Percentiles rank a stretch among this genome's conserved stretches.
Conservation (phyloP, 2,888 invertebrate species). For the Melieria picta region DNA sequence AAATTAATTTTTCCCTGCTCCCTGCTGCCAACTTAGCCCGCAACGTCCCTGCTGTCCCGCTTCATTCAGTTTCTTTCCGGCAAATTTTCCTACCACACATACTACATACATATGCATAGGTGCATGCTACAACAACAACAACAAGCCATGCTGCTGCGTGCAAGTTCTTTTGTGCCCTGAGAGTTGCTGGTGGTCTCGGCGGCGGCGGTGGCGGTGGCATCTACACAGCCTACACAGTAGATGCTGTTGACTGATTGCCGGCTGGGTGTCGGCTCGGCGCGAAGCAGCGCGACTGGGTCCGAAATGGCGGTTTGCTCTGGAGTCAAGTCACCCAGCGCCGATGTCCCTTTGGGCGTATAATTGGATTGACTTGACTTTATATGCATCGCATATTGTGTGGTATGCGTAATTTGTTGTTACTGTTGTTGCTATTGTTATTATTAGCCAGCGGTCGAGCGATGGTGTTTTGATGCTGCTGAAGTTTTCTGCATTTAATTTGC, state of each 20-base stretch:
- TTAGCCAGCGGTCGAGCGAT: not conserved
- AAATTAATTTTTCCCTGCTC: constrained; percentile 32
- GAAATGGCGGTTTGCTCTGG: too few relatives aligned
- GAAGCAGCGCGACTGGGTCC: too few relatives aligned
- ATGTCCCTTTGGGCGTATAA: constrained; percentile 7
- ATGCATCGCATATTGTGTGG: not conserved
- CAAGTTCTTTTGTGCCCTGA: too few relatives aligned
- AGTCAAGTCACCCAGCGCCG: too few relatives aligned
- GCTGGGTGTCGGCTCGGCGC: too few relatives aligned
- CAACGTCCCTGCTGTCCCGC: not conserved
- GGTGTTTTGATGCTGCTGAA: constrained; percentile 6
- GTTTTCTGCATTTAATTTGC: constrained; percentile 28
- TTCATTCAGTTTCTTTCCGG: not conserved
- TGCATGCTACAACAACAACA: not conserved
- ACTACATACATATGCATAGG: not conserved
- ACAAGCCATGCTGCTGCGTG: too few relatives aligned
- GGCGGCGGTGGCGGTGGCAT: too few relatives aligned
- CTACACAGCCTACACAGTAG: too few relatives aligned
- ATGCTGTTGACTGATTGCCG: too few relatives aligned
- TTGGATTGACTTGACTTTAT: constrained; percentile 14
- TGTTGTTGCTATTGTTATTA: not conserved
- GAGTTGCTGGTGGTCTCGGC: too few relatives aligned
- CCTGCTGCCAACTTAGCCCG: not conserved
- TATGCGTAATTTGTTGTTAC: not conserved
- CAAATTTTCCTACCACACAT: not conserved